phyloP scores from a whole-genome alignment of 2,113 vertebrate species.

The Xiphias gladius region DNA sequence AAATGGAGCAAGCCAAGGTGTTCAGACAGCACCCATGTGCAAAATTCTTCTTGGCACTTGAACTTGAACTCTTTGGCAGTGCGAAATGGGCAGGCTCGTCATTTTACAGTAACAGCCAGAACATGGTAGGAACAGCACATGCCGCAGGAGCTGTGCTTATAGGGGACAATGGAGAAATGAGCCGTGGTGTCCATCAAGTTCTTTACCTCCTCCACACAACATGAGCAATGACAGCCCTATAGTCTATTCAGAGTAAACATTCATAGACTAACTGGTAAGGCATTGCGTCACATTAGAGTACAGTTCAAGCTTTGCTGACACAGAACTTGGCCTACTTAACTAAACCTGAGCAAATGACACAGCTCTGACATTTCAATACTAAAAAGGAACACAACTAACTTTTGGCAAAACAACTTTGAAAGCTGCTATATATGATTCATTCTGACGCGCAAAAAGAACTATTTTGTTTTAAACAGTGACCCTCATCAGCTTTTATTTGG shows the following conservation, averaged over 20 bases:
- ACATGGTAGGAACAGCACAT: neutral
- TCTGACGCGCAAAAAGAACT: neutral
- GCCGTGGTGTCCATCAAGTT: neutral
- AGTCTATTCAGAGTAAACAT: conserved; percentile 45
- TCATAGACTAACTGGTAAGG: conserved; percentile 39
- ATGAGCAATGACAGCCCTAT: conserved; percentile 21
- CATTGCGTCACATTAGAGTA: conserved; percentile 56
- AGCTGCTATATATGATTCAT: neutral
- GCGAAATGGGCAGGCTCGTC: conserved; percentile 37
- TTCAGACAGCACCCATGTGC: conserved; percentile 58
- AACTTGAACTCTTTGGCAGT: conserved; percentile 65
- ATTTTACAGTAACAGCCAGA: conserved; percentile 42
- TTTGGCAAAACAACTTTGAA: neutral
- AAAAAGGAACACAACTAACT: conserved; percentile 3
- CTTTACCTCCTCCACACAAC: conserved; percentile 26
- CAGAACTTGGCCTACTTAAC: conserved; percentile 58
- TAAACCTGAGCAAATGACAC: conserved; percentile 54
- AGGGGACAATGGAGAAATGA: neutral
- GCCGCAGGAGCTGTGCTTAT: neutral
- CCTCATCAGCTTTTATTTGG: conserved; percentile 24
- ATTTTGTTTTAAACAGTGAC: conserved; percentile 32
- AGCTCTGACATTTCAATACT: conserved; percentile 51
- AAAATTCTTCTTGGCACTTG: conserved; percentile 65
- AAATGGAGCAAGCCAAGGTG: conserved; percentile 64
- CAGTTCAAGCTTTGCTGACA: conserved; percentile 55